phyloP scores from a whole-genome alignment of 2,888 invertebrate genomes.

The Nephrotoma guestfalica region DNA sequence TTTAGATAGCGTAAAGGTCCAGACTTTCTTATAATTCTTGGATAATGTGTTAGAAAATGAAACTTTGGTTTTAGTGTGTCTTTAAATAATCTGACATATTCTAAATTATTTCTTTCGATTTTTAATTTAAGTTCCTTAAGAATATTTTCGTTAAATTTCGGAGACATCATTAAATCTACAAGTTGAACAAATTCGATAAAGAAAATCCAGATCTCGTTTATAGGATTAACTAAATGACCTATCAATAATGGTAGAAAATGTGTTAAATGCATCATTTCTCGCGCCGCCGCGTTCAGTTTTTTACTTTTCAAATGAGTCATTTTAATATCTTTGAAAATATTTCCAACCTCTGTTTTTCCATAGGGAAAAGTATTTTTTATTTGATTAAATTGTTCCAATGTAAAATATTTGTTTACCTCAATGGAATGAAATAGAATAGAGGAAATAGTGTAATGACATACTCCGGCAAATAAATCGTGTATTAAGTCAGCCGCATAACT shows the following conservation, averaged over 20 bases:
- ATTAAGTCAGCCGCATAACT: not conserved
- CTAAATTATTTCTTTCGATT: conserved; percentile 7
- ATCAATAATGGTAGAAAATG: not conserved
- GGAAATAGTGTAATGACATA: not conserved
- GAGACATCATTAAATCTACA: not conserved
- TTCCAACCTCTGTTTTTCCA: not conserved
- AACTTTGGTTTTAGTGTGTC: conserved; percentile 8
- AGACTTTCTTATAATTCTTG: not conserved
- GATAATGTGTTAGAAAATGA: conserved; percentile 8
- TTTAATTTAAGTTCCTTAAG: not conserved
- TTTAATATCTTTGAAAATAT: not conserved
- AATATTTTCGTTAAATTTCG: not conserved
- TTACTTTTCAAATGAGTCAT: not conserved
- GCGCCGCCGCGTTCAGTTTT: not conserved
- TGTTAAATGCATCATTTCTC: not conserved
- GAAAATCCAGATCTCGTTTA: not conserved
- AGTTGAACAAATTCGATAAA: not conserved
- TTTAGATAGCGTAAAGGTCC: not conserved
- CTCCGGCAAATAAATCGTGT: not conserved
- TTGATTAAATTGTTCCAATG: conserved; percentile 9
- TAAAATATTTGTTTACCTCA: not conserved
- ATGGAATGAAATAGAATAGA: not conserved
- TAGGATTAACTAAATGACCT: not conserved
- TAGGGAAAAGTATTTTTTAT: not conserved
- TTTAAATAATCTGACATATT: conserved; percentile 6